Evolutionary conservation across 1,140 invertebrate species (phyloP).

Genomic region (Musca vetustissima): DNA sequence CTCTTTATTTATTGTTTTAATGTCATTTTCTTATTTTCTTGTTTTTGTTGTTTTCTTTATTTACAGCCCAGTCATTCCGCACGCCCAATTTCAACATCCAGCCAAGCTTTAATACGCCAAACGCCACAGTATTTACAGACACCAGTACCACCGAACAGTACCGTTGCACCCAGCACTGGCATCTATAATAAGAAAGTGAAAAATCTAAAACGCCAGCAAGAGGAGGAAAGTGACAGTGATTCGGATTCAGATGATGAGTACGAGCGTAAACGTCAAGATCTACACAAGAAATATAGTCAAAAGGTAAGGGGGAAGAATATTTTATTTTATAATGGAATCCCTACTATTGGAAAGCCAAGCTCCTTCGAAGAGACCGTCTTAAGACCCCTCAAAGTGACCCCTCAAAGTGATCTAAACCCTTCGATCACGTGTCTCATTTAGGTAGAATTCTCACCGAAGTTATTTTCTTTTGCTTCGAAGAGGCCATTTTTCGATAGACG

Average conservation of each 20-base stretch:
- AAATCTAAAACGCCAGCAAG: conserved; percentile 36
- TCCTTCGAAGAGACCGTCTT: too few relatives aligned
- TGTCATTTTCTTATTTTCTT: conserved; percentile 5
- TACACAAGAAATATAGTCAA: conserved; percentile 56
- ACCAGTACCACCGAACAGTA: neutral
- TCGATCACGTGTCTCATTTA: too few relatives aligned
- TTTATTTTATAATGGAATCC: too few relatives aligned
- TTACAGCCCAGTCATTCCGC: neutral
- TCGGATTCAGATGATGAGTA: conserved; percentile 64
- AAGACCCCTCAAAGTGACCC: too few relatives aligned
- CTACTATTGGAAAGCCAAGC: too few relatives aligned
- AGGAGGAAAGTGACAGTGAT: conserved; percentile 61
- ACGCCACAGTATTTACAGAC: conserved; percentile 5
- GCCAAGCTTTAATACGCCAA: neutral
- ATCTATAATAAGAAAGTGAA: conserved; percentile 45
- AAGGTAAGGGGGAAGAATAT: conserved; percentile 52
- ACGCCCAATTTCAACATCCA: neutral
- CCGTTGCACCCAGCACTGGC: conserved; percentile 32
- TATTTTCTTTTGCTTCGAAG: too few relatives aligned
- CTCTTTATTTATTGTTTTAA: too few relatives aligned
- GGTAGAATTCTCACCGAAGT: too few relatives aligned
- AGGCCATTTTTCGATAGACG: too few relatives aligned
- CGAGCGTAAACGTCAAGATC: conserved; percentile 50
- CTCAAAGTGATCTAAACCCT: too few relatives aligned
- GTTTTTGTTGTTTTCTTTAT: neutral